Evolutionary conservation across 2,888 invertebrate genomes (phyloP).

Genomic region (Diplazon laetatorius): DNA sequence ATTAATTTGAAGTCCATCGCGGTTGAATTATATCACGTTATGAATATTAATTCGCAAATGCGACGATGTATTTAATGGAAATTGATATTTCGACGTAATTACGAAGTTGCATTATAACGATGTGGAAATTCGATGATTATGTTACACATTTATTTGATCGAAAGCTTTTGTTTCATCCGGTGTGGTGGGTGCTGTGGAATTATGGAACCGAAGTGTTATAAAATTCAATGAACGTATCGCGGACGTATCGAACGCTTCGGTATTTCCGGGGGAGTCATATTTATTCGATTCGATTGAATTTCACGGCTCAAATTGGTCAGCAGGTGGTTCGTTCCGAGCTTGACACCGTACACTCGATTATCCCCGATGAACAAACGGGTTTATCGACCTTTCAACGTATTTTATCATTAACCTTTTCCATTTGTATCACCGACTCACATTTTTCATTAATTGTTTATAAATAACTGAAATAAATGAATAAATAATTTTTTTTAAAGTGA

Average conservation of each 20-base stretch:
- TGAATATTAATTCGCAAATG: background rate
- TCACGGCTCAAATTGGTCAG: constrained; percentile 24
- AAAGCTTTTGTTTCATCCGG: background rate
- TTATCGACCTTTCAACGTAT: constrained; percentile 11
- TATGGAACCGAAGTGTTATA: background rate
- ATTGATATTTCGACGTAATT: constrained; percentile 6
- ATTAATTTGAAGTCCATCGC: background rate
- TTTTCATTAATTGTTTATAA: background rate
- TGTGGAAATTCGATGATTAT: constrained; percentile 3
- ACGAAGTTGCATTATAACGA: background rate
- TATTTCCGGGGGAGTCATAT: constrained; percentile 20
- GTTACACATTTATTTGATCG: background rate
- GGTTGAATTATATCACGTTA: background rate
- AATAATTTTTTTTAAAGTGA: no score
- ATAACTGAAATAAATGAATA: no score
- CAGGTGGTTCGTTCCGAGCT: background rate
- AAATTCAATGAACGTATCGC: constrained; percentile 20
- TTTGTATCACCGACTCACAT: background rate
- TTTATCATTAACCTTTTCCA: background rate
- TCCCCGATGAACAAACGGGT: background rate
- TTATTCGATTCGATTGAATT: constrained; percentile 34
- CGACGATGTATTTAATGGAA: background rate
- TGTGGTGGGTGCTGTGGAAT: background rate
- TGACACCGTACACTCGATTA: background rate
- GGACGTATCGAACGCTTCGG: constrained; percentile 6